phyloP scores from a whole-genome alignment of 2,113 vertebrate species.

The Colistium nudipinnis region DNA sequence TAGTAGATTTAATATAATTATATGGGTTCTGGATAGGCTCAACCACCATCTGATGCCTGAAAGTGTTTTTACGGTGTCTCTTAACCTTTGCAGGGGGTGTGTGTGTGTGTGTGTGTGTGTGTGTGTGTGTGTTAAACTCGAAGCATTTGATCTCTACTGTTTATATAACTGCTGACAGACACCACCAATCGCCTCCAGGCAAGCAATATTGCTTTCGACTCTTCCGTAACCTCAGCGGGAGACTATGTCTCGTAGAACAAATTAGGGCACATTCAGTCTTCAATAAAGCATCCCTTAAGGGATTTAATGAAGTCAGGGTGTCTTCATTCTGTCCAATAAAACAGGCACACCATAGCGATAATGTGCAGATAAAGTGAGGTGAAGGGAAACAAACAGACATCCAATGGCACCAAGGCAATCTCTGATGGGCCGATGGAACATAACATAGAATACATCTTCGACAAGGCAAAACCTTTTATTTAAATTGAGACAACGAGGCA shows the following conservation, averaged over 20 bases:
- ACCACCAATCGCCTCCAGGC: not conserved
- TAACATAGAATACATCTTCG: too few species aligned
- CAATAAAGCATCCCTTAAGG: not conserved
- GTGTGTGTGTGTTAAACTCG: constrained; percentile 4
- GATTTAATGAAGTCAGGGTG: constrained; percentile 5
- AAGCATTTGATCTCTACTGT: constrained; percentile 9
- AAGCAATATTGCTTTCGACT: constrained; percentile 15
- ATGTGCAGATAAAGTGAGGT: not conserved
- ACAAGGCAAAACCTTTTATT: too few species aligned
- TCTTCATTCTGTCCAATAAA: not conserved
- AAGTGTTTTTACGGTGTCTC: not conserved
- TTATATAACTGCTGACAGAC: constrained; percentile 32
- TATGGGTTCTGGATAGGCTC: not conserved
- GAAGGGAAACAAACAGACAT: not conserved
- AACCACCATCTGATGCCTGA: not conserved
- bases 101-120: constrained; percentile 9
- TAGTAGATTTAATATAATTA: not conserved
- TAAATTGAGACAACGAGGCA: too few species aligned
- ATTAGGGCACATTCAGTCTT: constrained; percentile 6
- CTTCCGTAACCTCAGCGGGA: not conserved
- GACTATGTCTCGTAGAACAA: not conserved
- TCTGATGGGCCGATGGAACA: too few species aligned
- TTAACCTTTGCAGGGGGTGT: constrained; percentile 2
- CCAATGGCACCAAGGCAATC: too few species aligned
- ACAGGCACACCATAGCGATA: not conserved